Evolutionary conservation across 2,888 invertebrate genomes (phyloP).

Genomic region (Heliconius sara): DNA sequence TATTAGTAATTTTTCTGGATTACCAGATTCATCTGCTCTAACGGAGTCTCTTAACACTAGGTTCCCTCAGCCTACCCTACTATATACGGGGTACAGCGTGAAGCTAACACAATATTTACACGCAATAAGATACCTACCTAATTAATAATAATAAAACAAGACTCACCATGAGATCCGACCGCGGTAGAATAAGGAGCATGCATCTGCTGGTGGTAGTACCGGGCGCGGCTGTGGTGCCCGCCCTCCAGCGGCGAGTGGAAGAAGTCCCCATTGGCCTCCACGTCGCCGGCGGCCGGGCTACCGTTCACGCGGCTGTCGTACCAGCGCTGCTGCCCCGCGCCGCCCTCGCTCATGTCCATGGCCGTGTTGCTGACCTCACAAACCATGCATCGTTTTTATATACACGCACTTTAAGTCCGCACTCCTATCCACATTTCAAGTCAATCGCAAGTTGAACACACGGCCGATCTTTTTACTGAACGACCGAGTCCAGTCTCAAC

Average conservation of each 20-base stretch:
- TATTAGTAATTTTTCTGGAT: too few relatives aligned
- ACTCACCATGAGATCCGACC: slow-evolving; percentile 81
- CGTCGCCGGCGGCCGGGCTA: slow-evolving; percentile 79
- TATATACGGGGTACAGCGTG: too few relatives aligned
- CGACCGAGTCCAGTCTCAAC: slow-evolving; percentile 48
- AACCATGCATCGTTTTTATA: slow-evolving; percentile 83
- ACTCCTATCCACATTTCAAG: slow-evolving; percentile 75
- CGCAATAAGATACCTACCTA: background rate
- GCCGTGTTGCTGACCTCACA: slow-evolving; percentile 78
- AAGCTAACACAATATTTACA: too few relatives aligned
- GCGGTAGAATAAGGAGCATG: slow-evolving; percentile 83
- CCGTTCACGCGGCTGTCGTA: slow-evolving; percentile 83
- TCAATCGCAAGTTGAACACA: slow-evolving; percentile 58
- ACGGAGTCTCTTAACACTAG: too few relatives aligned
- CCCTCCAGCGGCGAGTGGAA: slow-evolving; percentile 83
- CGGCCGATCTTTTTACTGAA: slow-evolving; percentile 55
- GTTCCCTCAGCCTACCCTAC: too few relatives aligned
- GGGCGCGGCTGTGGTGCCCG: slow-evolving; percentile 81
- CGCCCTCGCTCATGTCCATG: slow-evolving; percentile 83
- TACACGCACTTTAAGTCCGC: slow-evolving; percentile 78
- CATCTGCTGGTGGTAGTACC: slow-evolving; percentile 85
- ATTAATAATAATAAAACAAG: slow-evolving; percentile 8
- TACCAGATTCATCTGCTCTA: too few relatives aligned
- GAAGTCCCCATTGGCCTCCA: slow-evolving; percentile 82
- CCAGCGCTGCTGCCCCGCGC: slow-evolving; percentile 80